Base-by-base conservation (phyloP, 2,113 vertebrate species). In the Odontophorus gujanensis region DNA sequence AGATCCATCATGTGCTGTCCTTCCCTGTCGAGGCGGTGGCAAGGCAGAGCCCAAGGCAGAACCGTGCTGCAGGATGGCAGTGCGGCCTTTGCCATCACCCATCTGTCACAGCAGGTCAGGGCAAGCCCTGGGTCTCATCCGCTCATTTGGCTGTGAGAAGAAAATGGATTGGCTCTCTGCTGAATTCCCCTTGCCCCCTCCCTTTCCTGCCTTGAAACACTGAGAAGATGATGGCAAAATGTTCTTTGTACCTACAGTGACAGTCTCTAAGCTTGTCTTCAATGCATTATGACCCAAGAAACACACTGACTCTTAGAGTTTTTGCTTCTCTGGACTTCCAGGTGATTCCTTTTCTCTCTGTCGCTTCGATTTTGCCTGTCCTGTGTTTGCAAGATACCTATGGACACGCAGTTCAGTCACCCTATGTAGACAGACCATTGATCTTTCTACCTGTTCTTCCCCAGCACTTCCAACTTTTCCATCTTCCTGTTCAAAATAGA, bases 21-120 rank as follows among this genome's bases (percentile, higher is more conserved):
- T 95, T 91, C 30, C 6, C 21, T 69, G 53, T 81, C 92, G 58
- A 61, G 51, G 66, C 1, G 0, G 14, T 5, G 2, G 40, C 4
- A 1, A 4, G 13, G 20, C 61, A 3, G 0, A 17, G 38, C 40
- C 75, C 7, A 16, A 0, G 40, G 75, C 55, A 42, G 22, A 79
- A 42, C 82, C 28, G 43, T 2, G 15, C 50, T 0, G 0, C 3
- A 1, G 53, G 51, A 45, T 38, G n/a, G 61, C 67, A 58, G 51
- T 8, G 2, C 11, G 34, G n/a, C 36, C 65, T 58, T 67, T 32
- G n/a, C 47, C 63, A 25, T 73, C 76, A 30, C 8, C 53, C 6
- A 28, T 63, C 61, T 25, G 16, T 65, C 0, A 0, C 1, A 2
- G 32, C 40, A n/a, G 38, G 62, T 28, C 45, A 48, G 18, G 4